A percentile compares a stretch with the other conserved stretches of the same genome.
Evolutionary conservation across 2,113 vertebrate genomes (phyloP).

Genomic region (Stegostoma tigrinum): DNA sequence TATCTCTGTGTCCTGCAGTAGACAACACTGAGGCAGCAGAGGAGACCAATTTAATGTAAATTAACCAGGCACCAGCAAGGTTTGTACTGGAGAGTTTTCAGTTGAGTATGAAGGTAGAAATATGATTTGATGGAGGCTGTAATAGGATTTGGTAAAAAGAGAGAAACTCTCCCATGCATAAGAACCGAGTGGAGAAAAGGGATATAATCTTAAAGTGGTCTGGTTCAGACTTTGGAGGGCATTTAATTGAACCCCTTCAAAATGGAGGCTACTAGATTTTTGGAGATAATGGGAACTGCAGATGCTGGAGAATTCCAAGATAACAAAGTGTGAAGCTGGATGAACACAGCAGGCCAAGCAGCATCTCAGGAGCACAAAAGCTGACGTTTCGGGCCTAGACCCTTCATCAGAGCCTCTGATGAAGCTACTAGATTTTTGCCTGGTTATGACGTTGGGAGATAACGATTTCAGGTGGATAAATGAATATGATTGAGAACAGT

Average conservation of each 20-base stretch:
- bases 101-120: not conserved
- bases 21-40: too few species aligned
- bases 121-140: not conserved
- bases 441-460: not conserved
- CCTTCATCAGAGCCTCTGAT: too few species aligned
- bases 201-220: not conserved
- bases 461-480: not conserved
- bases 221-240: not conserved
- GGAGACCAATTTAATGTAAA: not conserved
- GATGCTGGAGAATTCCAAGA: too few species aligned
- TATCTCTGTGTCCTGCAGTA: not conserved
- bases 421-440: not conserved
- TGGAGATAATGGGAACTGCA: too few species aligned
- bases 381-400: too few species aligned
- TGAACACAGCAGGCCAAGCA: too few species aligned
- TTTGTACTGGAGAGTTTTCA: not conserved
- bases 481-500: not conserved
- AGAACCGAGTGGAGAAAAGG: not conserved
- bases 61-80: not conserved
- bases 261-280: too few species aligned
- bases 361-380: too few species aligned
- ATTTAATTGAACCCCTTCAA: not conserved
- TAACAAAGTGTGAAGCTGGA: too few species aligned
- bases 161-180: not conserved
- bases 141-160: not conserved